Evolutionary conservation across 2,113 vertebrate genomes (phyloP).

Genomic region (Elephas maximus): DNA sequence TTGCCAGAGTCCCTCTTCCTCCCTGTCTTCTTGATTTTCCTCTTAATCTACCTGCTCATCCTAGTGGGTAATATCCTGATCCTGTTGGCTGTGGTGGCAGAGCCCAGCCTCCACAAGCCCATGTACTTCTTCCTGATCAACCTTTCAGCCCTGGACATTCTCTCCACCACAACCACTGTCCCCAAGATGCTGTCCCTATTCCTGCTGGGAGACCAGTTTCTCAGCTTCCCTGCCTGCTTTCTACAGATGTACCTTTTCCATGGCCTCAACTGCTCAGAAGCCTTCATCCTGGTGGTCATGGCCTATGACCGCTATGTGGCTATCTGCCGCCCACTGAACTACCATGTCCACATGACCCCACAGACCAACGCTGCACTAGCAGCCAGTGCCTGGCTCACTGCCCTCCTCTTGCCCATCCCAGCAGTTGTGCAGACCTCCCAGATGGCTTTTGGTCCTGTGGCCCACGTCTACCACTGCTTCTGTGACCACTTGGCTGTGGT

Average conservation of each 20-base stretch:
- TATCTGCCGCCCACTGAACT: conserved; percentile 50
- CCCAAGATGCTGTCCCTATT: conserved; percentile 72
- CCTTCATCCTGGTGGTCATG: conserved; percentile 75
- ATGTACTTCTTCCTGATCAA: conserved; percentile 74
- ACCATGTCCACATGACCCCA: conserved; percentile 12
- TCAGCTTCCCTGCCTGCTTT: conserved; percentile 71
- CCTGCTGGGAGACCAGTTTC: neutral
- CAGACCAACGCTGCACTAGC: neutral
- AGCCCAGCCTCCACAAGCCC: conserved; percentile 73
- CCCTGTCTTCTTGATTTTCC: conserved; percentile 67
- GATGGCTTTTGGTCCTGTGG: neutral
- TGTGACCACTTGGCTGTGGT: conserved; percentile 69
- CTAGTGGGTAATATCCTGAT: conserved; percentile 72
- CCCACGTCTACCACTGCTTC: conserved; percentile 53
- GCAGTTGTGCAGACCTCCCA: neutral
- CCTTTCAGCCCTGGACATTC: conserved; percentile 72
- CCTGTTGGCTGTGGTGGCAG: conserved; percentile 60
- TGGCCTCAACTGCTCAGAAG: neutral
- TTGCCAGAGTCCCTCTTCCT: conserved; percentile 11
- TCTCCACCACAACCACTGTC: conserved; percentile 62
- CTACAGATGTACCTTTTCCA: conserved; percentile 77
- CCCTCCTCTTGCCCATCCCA: neutral
- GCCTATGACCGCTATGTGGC: conserved; percentile 20
- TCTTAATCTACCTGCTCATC: conserved; percentile 70
- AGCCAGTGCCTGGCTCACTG: conserved; percentile 55